Evolutionary conservation across 2,888 invertebrate genomes (phyloP).

Genomic region (Tuberolachnus salignus): DNA sequence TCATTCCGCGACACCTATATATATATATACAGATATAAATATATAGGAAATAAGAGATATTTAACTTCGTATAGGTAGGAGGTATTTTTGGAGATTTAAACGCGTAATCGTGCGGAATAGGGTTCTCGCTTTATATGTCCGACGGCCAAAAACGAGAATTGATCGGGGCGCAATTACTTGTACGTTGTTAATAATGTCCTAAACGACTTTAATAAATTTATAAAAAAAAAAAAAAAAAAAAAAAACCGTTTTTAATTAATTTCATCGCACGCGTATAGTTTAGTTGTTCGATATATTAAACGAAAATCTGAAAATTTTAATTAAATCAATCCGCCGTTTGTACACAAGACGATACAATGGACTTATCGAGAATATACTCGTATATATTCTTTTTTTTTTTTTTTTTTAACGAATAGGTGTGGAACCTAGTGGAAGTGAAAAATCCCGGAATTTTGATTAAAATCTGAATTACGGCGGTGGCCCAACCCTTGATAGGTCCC

Average conservation of each 20-base stretch:
- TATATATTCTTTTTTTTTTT: too few species aligned
- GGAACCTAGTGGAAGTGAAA: not conserved
- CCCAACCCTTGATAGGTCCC: not conserved
- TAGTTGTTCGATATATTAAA: too few species aligned
- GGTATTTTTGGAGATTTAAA: constrained; percentile 37
- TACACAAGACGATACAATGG: not conserved
- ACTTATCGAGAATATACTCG: not conserved
- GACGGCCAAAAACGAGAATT: constrained; percentile 30
- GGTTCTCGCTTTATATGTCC: not conserved
- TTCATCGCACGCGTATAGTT: too few species aligned
- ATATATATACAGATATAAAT: not conserved
- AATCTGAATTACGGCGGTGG: not conserved
- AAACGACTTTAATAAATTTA: too few species aligned
- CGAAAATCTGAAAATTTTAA: too few species aligned
- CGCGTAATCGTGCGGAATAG: constrained; percentile 45
- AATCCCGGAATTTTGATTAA: constrained; percentile 11
- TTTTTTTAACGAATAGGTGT: not conserved
- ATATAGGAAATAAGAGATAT: not conserved
- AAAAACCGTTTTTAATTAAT: too few species aligned
- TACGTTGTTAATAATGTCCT: not conserved
- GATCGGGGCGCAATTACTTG: constrained; percentile 19
- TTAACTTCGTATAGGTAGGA: not conserved
- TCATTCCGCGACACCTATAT: constrained; percentile 11
- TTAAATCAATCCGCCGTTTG: too few species aligned
- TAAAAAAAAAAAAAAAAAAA: too few species aligned